Percentiles rank a stretch among this genome's conserved stretches.
phyloP scores from a whole-genome alignment of 2,797 vertebrate genomes.

The Catamblyrhynchus diadema region DNA sequence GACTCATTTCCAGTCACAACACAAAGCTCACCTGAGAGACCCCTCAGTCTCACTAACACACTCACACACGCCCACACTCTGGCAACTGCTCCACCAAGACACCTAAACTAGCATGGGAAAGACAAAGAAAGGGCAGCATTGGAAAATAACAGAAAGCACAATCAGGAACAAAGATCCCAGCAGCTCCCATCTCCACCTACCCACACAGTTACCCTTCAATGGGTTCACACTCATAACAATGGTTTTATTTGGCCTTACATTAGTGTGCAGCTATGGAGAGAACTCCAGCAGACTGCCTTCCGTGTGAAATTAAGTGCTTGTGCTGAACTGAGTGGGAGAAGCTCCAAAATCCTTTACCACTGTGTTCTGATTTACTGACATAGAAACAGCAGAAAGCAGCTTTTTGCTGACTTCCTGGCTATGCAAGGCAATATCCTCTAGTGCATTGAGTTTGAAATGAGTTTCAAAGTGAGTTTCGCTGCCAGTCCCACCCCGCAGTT shows the following conservation, averaged over 20 bases:
- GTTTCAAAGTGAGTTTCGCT: background rate
- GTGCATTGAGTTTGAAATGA: background rate
- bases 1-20: background rate
- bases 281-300: background rate
- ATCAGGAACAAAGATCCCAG: background rate
- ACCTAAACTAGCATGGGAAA: background rate
- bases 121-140: background rate
- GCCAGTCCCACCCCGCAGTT: background rate
- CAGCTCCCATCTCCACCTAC: background rate
- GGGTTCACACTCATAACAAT: background rate
- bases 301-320: background rate
- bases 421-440: background rate
- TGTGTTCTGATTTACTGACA: background rate
- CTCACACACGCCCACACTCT: background rate
- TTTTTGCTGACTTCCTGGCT: background rate
- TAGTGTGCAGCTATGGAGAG: background rate
- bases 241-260: background rate
- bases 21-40: background rate
- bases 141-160: background rate
- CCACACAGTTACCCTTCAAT: rapidly evolving
- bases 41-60: background rate
- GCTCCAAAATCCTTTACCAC: background rate
- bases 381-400: background rate
- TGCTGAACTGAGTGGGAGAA: background rate
- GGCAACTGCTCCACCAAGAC: background rate